Evolutionary conservation across 92 coral and sea anemone genomes (phyloP), one percentile per base, ranked within the genome.

Genomic region (Parazoanthus atlanticus): DNA sequence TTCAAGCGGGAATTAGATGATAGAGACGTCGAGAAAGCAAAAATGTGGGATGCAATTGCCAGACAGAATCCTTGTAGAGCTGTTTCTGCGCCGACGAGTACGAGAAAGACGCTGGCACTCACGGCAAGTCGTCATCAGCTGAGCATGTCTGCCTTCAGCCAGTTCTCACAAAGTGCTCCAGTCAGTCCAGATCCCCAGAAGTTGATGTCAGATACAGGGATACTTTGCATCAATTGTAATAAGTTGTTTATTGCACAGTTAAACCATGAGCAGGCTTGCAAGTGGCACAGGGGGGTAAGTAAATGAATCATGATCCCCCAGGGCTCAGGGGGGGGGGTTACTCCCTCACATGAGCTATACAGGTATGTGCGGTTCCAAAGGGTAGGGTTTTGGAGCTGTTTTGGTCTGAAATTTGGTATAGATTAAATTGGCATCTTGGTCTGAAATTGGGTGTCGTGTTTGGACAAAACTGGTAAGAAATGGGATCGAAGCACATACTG

Each of bases 221-320:
- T 32, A 36, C 86, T 81, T 65, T 96, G 99, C 80, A 82, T 82
- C 31, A 90, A 94, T 61, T 96, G 99, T 90, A 94, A 94, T 28
- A 95, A 92, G 86, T 80, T 93, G 40, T 96, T 93, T 66, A 77
- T 87, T 4, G 93, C 90, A 69, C 84, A 88, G 25, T 49, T 75
- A 9, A 96, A 96, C 85, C 95, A 93, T 73, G 88, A 80, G 15
- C 91, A 84, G 28, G 98, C 98, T n/a, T 96, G 99, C 82, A 92
- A 79, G 30, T 96, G 99, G 98, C 99, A 96, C 88, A 89, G 85
- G 86, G 99, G 99, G 95, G 99, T 95, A 93, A 76, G 98, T 77
- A 40, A n/a, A n/a, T n/a, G n/a, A n/a, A n/a, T n/a, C n/a, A 36
- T 36, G 38, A 36, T 36, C 38, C 38, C 38, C 38, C 38, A 36